Evolutionary conservation across 2,888 invertebrate species (phyloP).

Genomic region (Lymantria dispar): DNA sequence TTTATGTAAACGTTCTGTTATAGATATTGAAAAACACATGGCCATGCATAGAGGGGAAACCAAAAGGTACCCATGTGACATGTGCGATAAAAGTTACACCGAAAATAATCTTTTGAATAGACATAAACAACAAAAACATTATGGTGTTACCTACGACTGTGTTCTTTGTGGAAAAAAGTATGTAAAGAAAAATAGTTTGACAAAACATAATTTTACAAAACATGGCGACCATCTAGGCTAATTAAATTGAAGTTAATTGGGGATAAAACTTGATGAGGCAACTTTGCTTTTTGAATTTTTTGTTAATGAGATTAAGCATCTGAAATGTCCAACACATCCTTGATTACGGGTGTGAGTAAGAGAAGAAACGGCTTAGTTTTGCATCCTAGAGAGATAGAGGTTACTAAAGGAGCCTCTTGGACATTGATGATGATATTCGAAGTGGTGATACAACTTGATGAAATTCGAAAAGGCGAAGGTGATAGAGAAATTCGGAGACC

Average conservation of each 20-base stretch:
- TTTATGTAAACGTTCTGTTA: slow-evolving; percentile 13
- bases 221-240: slow-evolving; percentile 13
- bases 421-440: too few relatives aligned
- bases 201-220: slow-evolving; percentile 12
- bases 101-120: slow-evolving; percentile 13
- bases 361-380: too few relatives aligned
- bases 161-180: slow-evolving; percentile 16
- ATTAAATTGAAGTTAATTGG: not conserved
- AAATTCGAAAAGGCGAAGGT: too few relatives aligned
- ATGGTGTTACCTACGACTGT: slow-evolving; percentile 10
- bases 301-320: too few relatives aligned
- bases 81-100: slow-evolving; percentile 11
- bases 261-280: not conserved
- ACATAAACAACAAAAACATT: slow-evolving; percentile 19
- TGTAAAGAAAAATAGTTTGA: slow-evolving; percentile 10
- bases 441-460: too few relatives aligned
- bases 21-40: slow-evolving; percentile 17
- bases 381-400: too few relatives aligned
- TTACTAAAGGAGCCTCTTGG: too few relatives aligned
- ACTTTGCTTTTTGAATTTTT: too few relatives aligned
- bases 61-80: slow-evolving; percentile 6
- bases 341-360: too few relatives aligned
- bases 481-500: too few relatives aligned
- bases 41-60: slow-evolving; percentile 2
- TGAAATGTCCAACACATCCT: too few relatives aligned